Evolutionary conservation across 2,113 vertebrate species (phyloP).

Genomic region (Struthidea cinerea): DNA sequence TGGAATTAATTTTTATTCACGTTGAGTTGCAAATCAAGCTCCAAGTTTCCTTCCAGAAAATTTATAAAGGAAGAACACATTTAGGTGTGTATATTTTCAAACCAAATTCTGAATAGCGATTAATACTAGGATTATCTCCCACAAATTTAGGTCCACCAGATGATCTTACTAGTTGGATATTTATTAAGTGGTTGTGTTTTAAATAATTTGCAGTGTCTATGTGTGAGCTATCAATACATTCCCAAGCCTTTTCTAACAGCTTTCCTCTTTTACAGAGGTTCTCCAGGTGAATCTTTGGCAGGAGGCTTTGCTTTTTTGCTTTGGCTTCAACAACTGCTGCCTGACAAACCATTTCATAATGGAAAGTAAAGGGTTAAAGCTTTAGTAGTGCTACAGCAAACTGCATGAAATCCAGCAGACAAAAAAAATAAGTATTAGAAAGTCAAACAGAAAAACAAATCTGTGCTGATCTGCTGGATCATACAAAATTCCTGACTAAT

Average conservation of each 20-base stretch:
- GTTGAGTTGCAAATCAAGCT: background rate
- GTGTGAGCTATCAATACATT: background rate
- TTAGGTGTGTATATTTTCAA: background rate
- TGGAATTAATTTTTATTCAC: constrained; percentile 15
- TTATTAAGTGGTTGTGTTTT: background rate
- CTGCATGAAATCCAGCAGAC: background rate
- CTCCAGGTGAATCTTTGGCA: background rate
- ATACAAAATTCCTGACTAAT: background rate
- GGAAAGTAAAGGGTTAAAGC: background rate
- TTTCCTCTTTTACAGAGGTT: background rate
- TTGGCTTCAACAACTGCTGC: background rate
- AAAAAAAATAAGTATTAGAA: background rate
- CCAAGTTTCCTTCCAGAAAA: background rate
- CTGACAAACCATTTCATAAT: background rate
- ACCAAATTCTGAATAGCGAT: background rate
- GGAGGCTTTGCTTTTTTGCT: background rate
- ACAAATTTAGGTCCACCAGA: background rate
- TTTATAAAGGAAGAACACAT: background rate
- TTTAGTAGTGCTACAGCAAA: background rate
- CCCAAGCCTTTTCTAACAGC: background rate
- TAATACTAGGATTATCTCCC: background rate
- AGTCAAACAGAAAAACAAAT: background rate
- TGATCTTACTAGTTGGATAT: background rate
- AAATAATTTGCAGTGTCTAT: background rate
- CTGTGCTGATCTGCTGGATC: background rate